Base-by-base conservation (phyloP, 2,888 invertebrate species). In the Dolichopus griseipennis region DNA sequence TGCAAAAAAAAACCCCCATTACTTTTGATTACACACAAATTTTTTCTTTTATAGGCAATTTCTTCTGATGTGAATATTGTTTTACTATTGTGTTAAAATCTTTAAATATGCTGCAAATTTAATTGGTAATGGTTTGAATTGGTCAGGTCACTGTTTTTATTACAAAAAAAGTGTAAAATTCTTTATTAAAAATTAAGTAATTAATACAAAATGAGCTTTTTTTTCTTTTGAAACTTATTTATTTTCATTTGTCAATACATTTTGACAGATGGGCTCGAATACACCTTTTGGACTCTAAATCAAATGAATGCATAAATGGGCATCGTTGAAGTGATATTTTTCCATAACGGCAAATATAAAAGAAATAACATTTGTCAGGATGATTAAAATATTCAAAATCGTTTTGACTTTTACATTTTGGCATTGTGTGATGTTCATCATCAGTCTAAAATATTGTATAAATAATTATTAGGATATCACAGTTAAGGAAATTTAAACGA, bases 321-420 rank as follows among this genome's bases (percentile, higher is more conserved):
- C 80, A 80, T 69, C 80, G 80, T 71, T 79, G 78, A 9, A 80
- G 74, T 71, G 77, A 73, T n/a, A 80, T 69, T 65, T 72, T 75
- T 1, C 80, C 80, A 64, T 75, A 74, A 10, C 73, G 72, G 65
- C 80, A 80, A 3, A 72, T 73, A 67, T 78, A 79, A 68, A 76
- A 80, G 68, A 78, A 80, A 37, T 77, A 78, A 70, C 80, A 80
- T 64, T 78, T 78, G 10, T 69, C 72, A 4, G 76, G 72, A 74
- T 80, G 79, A 1, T 76, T 75, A 73, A 74, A 80, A 33, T 76
- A 71, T 67, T 78, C 77, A 0, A 76, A 73, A 22, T 61, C 65
- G 0, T 72, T 74, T 22, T 76, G 70, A 1, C 68, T 64, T 33
- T 74, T 74, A 68, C 78, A 78, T 62, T 74, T 73, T 7, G 75